A percentile compares a stretch with the other conserved stretches of the same genome.
Conservation (phyloP, 2,888 invertebrate genomes). For the Rhamphomyia laevipes region DNA sequence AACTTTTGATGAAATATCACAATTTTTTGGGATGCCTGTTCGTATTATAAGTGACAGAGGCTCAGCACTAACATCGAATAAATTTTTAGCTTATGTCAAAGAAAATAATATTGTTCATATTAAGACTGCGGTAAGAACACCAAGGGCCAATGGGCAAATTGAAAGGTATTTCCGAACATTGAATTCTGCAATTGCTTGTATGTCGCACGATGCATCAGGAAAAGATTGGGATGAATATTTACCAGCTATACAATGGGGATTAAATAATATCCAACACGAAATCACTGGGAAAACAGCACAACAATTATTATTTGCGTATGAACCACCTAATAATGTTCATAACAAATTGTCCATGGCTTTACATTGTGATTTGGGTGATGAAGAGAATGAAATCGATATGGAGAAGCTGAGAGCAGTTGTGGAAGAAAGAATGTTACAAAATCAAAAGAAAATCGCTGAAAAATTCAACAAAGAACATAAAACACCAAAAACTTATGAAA, state of each 20-base stretch:
- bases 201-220: no score
- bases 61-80: conserved; percentile 10
- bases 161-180: conserved; percentile 11
- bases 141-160: conserved; percentile 9
- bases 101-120: conserved; percentile 10
- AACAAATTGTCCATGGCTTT: no score
- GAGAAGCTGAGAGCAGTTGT: conserved; percentile 3
- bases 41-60: conserved; percentile 11
- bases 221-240: no score
- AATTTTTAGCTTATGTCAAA: conserved; percentile 5
- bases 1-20: no score
- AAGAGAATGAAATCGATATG: conserved; percentile 5
- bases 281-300: no score
- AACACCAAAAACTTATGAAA: no score
- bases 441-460: conserved; percentile 2
- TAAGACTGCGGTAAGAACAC: conserved; percentile 11
- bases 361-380: conserved; percentile 3
- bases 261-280: no score
- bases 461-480: no score
- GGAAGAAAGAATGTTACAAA: conserved; percentile 3
- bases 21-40: conserved; percentile 8
- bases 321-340: no score
- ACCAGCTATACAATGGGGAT: no score
- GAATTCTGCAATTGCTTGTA: conserved; percentile 3
- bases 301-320: no score